Evolutionary conservation across 2,113 vertebrate species (phyloP), one percentile per base, ranked within the genome.

Genomic region (Irena cyanogastra): DNA sequence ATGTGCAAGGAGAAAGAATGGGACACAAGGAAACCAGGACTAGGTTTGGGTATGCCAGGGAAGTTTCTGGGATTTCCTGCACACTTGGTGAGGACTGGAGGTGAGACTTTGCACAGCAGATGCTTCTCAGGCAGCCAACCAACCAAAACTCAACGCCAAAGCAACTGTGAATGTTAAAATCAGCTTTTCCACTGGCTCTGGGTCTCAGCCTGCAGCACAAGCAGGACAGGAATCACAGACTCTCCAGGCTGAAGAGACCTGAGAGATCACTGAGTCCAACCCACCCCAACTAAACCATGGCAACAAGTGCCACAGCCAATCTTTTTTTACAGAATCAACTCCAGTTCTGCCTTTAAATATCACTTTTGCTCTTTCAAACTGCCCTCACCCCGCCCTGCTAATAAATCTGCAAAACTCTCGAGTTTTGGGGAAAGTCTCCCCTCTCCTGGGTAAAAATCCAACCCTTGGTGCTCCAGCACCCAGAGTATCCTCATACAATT

Each of bases 151-250:
- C 52, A 87, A 63, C 10, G 33, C 49, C 13, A 52, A 70, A 13
- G 26, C 39, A 70, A 42, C 39, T 37, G 42, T 0, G 11, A 45
- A 31, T 27, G 41, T 18, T 47, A 11, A 31, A 75, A 6, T 16
- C 30, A 53, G 7, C 72, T 7, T 0, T 30, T 27, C 4, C 1
- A 8, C 18, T 16, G 3, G 3, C 41, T 37, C 9, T 4, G 50
- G 53, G 35, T 10, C 28, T 75, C 60, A 1, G 20, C 13, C 7
- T 8, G 23, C 37, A 53, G 39, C 53, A 52, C 39, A 41, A 33
- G 3, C 42, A 47, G 31, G 70, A 33, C 4, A 15, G 33, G 23
- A 54, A 26, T 26, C 42, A 45, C 63, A 45, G 63, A 19, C n/a
- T 19, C 64, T 47, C 30, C 13, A 16, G 61, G 61, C 28, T 64